A percentile compares a stretch with the other conserved stretches of the same genome.
phyloP scores from a whole-genome alignment of 2,797 vertebrate species.

The Leucoraja ocellata region DNA sequence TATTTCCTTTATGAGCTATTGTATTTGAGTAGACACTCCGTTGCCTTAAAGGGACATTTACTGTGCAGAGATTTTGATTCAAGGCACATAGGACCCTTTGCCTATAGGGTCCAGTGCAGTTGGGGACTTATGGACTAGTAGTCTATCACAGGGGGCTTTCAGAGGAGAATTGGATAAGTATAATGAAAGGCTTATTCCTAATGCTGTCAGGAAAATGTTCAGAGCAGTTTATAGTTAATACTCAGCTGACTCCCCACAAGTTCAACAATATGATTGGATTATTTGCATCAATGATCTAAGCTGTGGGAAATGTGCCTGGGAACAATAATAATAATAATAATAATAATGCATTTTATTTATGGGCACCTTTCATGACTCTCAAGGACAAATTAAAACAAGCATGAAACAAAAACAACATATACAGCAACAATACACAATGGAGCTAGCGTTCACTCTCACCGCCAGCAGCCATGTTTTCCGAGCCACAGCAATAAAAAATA shows the following conservation, averaged over 20 bases:
- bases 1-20: background rate
- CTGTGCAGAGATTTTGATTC: background rate
- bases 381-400: no score
- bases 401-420: no score
- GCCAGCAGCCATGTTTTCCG: no score
- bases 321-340: background rate
- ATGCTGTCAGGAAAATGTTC: background rate
- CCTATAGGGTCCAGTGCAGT: background rate
- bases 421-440: no score
- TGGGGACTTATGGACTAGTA: no score
- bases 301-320: background rate
- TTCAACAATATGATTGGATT: background rate
- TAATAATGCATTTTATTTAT: no score
- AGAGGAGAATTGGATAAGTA: background rate
- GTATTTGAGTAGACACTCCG: background rate
- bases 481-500: no score
- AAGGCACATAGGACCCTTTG: background rate
- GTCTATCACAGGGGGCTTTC: background rate
- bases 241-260: background rate
- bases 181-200: background rate
- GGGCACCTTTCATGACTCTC: no score
- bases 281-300: constrained; percentile 4
- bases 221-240: background rate
- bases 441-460: no score
- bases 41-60: background rate